Base-by-base conservation (phyloP, 2,113 vertebrate species). In the Chloroceryle aenea region DNA sequence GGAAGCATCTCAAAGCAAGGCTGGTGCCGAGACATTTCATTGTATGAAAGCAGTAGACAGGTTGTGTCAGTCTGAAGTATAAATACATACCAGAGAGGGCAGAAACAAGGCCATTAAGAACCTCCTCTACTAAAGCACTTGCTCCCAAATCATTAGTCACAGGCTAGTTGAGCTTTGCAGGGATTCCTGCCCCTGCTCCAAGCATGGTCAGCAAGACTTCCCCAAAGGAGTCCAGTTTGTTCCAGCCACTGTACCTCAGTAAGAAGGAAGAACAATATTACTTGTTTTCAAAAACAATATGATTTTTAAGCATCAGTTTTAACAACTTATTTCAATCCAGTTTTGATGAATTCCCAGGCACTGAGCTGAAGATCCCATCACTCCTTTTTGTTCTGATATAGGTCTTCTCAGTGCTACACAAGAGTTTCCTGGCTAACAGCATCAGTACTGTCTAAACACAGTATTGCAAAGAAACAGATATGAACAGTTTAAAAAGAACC, bases 21-120 rank as follows among this genome's bases (percentile, higher is more conserved):
- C 47, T 50, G 62, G 25, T 63, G 64, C 48, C 0, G 0, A 58
- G 55, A 64, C 32, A 25, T 0, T 0, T 27, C 11, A 30, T 1
- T n/a, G 12, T 38, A 42, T 7, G 17, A 10, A 52, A 68, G 29
- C 2, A 15, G 30, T 6, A 25, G 32, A 48, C 17, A 14, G 34
- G 30, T 34, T 19, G 1, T 48, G 21, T 55, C 79, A 38, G 47
- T 36, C 30, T 45, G 21, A 81, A 45, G 16, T 36, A 29, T 4
- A 75, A 59, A 50, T 32, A 62, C 14, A 10, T 10, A 62, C 19
- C 43, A 34, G 38, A 92, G 42, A 26, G 7, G 13, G 55, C 1
- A 61, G 25, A 4, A 19, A 32, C 4, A 50, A n/a, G 22, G 8
- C 25, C 32, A 23, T 3, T 6, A 55, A 73, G 32, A 52, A 21